Base-by-base conservation (phyloP, 1,140 invertebrate species). In the Drosophila seguyi region DNA sequence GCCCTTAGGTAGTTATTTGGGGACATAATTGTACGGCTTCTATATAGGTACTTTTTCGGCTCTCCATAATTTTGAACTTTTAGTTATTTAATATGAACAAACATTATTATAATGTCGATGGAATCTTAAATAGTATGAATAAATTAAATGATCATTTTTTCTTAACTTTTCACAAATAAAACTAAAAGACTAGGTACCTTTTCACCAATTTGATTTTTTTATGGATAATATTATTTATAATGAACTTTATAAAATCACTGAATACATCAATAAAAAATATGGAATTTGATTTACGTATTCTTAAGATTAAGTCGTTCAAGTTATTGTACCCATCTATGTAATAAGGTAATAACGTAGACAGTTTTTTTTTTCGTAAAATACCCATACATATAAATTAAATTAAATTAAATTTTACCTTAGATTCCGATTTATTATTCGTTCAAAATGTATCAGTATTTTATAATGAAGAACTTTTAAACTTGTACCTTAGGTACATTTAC, bases 11-110 rank as follows among this genome's bases (percentile, higher is more conserved):
- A 36, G 14, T 22, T 10, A 16, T 16, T 52, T 34, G 3, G 48
- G 4, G 0, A 20, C 7, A 4, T 34, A 20, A 1, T 14, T 20
- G 3, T 5, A 4, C 0, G 0, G 8, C 1, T 18, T 4, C 0
- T 4, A 18, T 29, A 18, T 20, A 31, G n/a, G n/a, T 31, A 31
- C 13, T 14, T 20, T 8, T 34, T 34, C 1, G 2, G 1, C 1
- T 34, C 6, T 0, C 0, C 5, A 16, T 14, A 14, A 4, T 34
- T 34, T 34, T 1, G 4, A 34, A 34, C 11, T 1, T 34, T 0
- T 13, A 34, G 0, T 34, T 34, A 34, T 34, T 34, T 11, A 34
- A 34, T 34, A 11, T 34, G 11, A 34, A 14, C 0, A 6, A 18
- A 10, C 0, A 14, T 52, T 14, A 20, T 20, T 18, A 14, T 14